A percentile compares a stretch with the other conserved stretches of the same genome.
These are phyloP conservation scores for Chouioia cunea DNA, from an alignment of 2,888 invertebrate species.

Conservation along the genomic window DNA sequence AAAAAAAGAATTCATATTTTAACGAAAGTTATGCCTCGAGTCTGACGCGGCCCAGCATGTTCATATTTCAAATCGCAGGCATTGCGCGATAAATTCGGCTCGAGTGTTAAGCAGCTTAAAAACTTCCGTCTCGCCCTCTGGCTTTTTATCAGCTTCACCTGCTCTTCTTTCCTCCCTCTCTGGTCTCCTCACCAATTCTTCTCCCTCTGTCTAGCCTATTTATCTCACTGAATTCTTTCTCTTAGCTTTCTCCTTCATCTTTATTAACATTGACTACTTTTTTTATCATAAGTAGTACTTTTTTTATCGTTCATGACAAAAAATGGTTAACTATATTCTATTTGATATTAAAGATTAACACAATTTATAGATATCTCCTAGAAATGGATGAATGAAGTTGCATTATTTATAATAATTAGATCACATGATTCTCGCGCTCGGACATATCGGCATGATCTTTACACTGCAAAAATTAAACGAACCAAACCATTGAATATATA, in stretches of 20 bases:
- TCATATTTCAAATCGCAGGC: slow-evolving; percentile 53
- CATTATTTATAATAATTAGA: too few relatives aligned
- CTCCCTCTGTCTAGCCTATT: slow-evolving; percentile 28
- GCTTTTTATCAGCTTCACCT: slow-evolving; percentile 40
- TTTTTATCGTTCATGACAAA: too few relatives aligned
- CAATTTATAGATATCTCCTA: too few relatives aligned
- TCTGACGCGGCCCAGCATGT: slow-evolving; percentile 46
- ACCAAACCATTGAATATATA: too few relatives aligned
- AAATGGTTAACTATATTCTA: too few relatives aligned
- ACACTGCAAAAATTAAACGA: too few relatives aligned
- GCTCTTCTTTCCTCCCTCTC: slow-evolving; percentile 6
- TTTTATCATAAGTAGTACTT: too few relatives aligned
- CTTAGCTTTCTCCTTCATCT: slow-evolving; percentile 12
- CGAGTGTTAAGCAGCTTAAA: slow-evolving; percentile 58
- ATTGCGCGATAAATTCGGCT: slow-evolving; percentile 53
- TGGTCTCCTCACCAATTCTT: not conserved
- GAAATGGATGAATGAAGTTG: too few relatives aligned
- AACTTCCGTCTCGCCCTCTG: slow-evolving; percentile 49
- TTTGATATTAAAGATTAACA: too few relatives aligned
- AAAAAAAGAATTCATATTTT: slow-evolving; percentile 34
- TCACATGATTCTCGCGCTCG: too few relatives aligned
- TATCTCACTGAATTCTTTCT: slow-evolving; percentile 30
- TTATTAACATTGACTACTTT: slow-evolving; percentile 7
- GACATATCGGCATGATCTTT: too few relatives aligned
- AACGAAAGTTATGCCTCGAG: slow-evolving; percentile 35